Conservation (phyloP, 2,113 vertebrate genomes). For the Caranx melampygus region DNA sequence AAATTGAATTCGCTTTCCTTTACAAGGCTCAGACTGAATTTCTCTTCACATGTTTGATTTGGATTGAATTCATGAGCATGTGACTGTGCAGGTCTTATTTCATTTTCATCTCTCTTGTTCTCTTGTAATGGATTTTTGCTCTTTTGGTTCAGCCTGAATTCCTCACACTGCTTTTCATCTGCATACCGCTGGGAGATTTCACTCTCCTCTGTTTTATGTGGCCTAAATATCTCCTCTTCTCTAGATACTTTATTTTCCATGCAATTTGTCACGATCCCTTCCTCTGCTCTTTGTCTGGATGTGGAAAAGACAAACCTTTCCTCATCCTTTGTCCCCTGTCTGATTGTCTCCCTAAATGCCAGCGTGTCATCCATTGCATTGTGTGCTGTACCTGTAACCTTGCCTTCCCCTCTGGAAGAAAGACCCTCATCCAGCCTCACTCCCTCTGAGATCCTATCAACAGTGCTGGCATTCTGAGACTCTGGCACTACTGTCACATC, state of each 20-base stretch:
- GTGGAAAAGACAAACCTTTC: slow-evolving; percentile 56
- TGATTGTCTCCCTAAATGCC: slow-evolving; percentile 79
- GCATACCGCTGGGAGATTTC: slow-evolving; percentile 44
- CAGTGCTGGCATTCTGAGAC: slow-evolving; percentile 65
- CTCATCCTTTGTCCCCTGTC: slow-evolving; percentile 54
- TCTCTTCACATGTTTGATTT: slow-evolving; percentile 17
- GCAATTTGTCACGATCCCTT: slow-evolving; percentile 43
- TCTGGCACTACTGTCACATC: slow-evolving; percentile 64
- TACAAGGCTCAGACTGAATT: slow-evolving; percentile 24
- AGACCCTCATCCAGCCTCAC: slow-evolving; percentile 57
- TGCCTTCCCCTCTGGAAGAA: slow-evolving; percentile 60
- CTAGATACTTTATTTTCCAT: slow-evolving; percentile 44
- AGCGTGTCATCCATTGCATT: slow-evolving; percentile 64
- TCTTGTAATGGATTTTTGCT: slow-evolving; percentile 36
- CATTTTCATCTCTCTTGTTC: slow-evolving; percentile 42
- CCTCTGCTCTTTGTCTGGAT: slow-evolving; percentile 58
- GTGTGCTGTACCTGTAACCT: slow-evolving; percentile 64
- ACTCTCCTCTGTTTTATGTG: slow-evolving; percentile 48
- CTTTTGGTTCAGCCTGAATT: slow-evolving; percentile 47
- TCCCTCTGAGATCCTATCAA: slow-evolving; percentile 74
- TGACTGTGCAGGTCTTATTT: slow-evolving; percentile 16
- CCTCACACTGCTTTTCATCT: slow-evolving; percentile 54
- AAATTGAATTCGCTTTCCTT: not conserved
- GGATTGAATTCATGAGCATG: slow-evolving; percentile 15
- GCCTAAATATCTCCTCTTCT: slow-evolving; percentile 63